Evolutionary conservation across 2,113 vertebrate species (phyloP).

Genomic region (Chascanopsetta lugubris): DNA sequence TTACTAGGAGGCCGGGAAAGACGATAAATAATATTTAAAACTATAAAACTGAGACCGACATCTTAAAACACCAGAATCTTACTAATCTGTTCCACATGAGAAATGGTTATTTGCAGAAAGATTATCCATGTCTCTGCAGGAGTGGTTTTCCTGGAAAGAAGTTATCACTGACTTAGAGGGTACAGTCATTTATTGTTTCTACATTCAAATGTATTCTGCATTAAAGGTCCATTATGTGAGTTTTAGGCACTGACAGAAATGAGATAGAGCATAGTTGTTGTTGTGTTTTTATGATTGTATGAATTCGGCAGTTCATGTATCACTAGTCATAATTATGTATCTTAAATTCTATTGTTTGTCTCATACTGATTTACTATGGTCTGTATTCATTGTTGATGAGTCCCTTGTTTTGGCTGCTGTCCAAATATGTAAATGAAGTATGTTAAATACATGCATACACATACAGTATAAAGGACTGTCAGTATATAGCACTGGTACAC

Average conservation of each 20-base stretch:
- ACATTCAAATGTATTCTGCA: too few species aligned
- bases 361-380: not conserved
- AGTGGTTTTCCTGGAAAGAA: not conserved
- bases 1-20: constrained; percentile 1
- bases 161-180: too few species aligned
- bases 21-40: not conserved
- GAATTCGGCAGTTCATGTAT: too few species aligned
- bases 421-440: not conserved
- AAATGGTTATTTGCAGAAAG: not conserved
- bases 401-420: not conserved
- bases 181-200: too few species aligned
- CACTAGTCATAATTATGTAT: not conserved
- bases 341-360: not conserved
- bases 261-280: too few species aligned
- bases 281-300: too few species aligned
- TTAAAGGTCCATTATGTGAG: too few species aligned
- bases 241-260: too few species aligned
- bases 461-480: not conserved
- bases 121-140: not conserved
- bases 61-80: constrained; percentile 15
- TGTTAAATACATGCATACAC: not conserved
- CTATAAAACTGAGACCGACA: not conserved
- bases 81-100: not conserved
- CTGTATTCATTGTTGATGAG: not conserved
- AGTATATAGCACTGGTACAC: not conserved